Percentiles rank a stretch among this genome's conserved stretches.
phyloP scores from a whole-genome alignment of 2,797 vertebrate species.

The Phoxinus dragarum region DNA sequence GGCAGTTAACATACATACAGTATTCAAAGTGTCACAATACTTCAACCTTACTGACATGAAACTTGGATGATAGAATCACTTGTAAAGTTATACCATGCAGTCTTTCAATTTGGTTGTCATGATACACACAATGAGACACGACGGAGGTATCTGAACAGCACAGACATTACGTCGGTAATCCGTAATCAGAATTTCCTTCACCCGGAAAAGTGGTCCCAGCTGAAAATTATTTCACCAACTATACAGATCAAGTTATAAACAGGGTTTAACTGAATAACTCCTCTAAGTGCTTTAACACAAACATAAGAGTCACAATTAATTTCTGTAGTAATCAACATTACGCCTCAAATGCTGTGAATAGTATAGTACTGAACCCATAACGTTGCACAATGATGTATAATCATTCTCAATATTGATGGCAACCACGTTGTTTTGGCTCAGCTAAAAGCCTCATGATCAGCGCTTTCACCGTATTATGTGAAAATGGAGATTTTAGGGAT shows the following conservation, averaged over 20 bases:
- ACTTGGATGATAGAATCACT: neutral
- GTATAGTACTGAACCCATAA: neutral
- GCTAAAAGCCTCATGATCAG: conserved; percentile 15
- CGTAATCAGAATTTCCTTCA: conserved; percentile 2
- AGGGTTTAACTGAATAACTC: neutral
- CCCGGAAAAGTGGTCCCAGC: conserved; percentile 1
- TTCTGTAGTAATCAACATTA: neutral
- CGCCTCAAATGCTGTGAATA: neutral
- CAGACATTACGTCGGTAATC: conserved; percentile 9
- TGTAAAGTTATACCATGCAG: neutral
- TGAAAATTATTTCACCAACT: neutral
- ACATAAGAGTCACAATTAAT: neutral
- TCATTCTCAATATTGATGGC: neutral
- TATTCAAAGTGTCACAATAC: neutral
- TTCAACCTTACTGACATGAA: neutral
- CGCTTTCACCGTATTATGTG: conserved; percentile 44
- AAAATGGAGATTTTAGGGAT: conserved; percentile 44
- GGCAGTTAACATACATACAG: neutral
- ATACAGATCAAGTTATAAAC: neutral
- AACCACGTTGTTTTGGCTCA: conserved; percentile 22
- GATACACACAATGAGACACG: conserved; percentile 14
- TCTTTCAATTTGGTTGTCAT: neutral
- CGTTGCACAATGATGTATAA: neutral
- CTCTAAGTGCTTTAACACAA: conserved; percentile 5
- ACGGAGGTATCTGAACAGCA: neutral